Evolutionary conservation across 37 sponge, comb jelly and placozoan genomes (phyloP).

Genomic region (Tethya wilhelma): DNA sequence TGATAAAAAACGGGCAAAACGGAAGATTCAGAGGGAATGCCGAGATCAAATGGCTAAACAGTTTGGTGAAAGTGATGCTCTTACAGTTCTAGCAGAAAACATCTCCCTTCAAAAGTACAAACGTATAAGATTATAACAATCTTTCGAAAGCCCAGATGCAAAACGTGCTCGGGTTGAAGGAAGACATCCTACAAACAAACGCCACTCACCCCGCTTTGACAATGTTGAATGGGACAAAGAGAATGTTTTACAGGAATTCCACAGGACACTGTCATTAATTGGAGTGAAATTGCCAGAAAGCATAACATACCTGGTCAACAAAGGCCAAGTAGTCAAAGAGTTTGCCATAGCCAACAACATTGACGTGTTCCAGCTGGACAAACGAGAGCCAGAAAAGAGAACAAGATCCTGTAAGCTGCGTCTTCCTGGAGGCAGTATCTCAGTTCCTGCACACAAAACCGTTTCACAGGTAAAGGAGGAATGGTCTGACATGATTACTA

Average conservation of each 20-base stretch:
- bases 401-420: background rate
- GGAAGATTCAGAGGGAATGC: conserved; percentile 8
- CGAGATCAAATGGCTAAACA: conserved; percentile 18
- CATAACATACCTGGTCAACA: conserved; percentile 22
- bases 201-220: conserved; percentile 35
- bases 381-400: background rate
- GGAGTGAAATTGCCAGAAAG: conserved; percentile 12
- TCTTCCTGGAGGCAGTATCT: conserved; percentile 9
- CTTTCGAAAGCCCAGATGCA: conserved; percentile 13
- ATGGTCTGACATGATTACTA: conserved; percentile 24
- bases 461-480: background rate
- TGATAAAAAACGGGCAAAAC: conserved; percentile 1
- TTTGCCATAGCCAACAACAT: conserved; percentile 21
- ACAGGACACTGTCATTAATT: conserved; percentile 12
- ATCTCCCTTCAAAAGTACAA: conserved; percentile 9
- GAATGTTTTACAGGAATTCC: background rate
- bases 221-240: conserved; percentile 45
- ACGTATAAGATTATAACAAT: background rate
- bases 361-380: conserved; percentile 4
- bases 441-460: conserved; percentile 17
- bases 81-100: conserved; percentile 15
- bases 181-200: background rate
- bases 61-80: background rate
- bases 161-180: background rate
- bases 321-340: conserved; percentile 33